A percentile compares a stretch with the other conserved stretches of the same genome.
Conservation (phyloP, 64 coral and sea anemone species). For the Pachyseris speciosa region DNA sequence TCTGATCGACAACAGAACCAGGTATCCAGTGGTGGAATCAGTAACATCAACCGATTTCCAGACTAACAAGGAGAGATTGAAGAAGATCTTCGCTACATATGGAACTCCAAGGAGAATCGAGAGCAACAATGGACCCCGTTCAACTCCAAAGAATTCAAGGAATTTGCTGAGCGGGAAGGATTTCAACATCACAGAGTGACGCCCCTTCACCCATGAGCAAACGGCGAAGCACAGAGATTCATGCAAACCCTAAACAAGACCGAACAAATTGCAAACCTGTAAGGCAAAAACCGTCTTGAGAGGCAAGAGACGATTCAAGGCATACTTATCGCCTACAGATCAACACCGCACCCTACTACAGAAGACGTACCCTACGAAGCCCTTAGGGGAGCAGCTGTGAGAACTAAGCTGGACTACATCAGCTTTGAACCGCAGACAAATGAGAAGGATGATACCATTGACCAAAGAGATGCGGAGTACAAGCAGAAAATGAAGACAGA, state of each 20-base stretch:
- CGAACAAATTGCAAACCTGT: conserved; percentile 58
- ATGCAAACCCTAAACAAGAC: conserved; percentile 75
- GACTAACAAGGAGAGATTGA: conserved; percentile 60
- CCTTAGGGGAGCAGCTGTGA: conserved; percentile 45
- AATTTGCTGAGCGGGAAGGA: conserved; percentile 60
- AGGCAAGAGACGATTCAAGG: conserved; percentile 34
- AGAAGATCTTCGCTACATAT: conserved; percentile 52
- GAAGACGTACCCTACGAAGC: conserved; percentile 62
- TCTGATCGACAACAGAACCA: conserved; percentile 47
- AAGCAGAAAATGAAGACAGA: conserved; percentile 73
- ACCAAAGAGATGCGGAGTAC: conserved; percentile 58
- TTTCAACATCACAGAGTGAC: conserved; percentile 68
- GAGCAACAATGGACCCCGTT: conserved; percentile 71
- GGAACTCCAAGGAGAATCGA: conserved; percentile 57
- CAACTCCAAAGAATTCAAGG: conserved; percentile 66
- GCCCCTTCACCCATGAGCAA: conserved; percentile 56
- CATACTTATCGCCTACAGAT: conserved; percentile 72
- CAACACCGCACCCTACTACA: conserved; percentile 68
- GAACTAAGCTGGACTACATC: conserved; percentile 63
- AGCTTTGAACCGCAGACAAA: neutral
- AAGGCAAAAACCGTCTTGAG: conserved; percentile 41
- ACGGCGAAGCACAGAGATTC: conserved; percentile 62
- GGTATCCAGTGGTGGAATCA: conserved; percentile 51
- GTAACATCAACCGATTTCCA: conserved; percentile 42
- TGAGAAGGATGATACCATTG: conserved; percentile 19